phyloP scores from a whole-genome alignment of 2,113 vertebrate species.

The Malurus melanocephalus region DNA sequence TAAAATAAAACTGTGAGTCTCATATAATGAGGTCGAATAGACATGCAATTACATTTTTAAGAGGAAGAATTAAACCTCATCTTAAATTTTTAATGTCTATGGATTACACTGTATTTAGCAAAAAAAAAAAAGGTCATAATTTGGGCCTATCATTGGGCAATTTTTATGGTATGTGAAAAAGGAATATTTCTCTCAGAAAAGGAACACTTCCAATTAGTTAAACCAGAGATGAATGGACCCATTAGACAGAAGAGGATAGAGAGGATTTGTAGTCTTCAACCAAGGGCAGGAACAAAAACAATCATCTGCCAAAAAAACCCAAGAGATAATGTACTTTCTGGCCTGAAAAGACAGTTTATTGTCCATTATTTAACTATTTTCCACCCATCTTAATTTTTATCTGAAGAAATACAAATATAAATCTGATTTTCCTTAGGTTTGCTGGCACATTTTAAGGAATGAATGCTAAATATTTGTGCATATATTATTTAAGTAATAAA shows the following conservation, averaged over 20 bases:
- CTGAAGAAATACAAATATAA: neutral
- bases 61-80: neutral
- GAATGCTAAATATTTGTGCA: neutral
- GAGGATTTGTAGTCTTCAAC: neutral
- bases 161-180: neutral
- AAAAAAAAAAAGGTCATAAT: neutral
- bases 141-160: neutral
- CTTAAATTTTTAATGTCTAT: constrained; percentile 7
- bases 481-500: neutral
- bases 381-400: neutral
- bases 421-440: neutral
- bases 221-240: neutral
- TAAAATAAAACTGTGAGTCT: neutral
- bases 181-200: neutral
- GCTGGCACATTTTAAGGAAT: neutral
- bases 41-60: constrained; percentile 4
- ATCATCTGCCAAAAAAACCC: rapidly evolving
- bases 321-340: neutral
- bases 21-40: neutral
- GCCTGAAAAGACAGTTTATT: neutral
- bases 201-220: neutral
- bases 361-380: neutral
- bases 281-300: neutral
- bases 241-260: neutral
- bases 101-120: neutral